Conservation (phyloP, 2,113 vertebrate species). For the Isichthys henryi region DNA sequence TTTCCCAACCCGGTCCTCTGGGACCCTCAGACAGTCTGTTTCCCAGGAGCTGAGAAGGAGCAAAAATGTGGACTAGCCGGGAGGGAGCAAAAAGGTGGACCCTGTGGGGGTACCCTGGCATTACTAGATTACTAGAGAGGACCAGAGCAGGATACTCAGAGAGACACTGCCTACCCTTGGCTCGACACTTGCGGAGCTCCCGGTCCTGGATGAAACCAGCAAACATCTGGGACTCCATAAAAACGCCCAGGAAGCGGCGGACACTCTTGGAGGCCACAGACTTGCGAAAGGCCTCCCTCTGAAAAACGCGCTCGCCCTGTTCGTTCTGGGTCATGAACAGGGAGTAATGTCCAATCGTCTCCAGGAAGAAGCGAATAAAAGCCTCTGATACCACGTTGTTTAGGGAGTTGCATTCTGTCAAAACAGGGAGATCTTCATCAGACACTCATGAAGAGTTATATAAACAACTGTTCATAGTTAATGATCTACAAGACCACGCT, state of each 20-base stretch:
- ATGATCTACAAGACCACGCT: neutral
- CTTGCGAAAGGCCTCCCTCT: constrained; percentile 94
- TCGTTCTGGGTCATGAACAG: constrained; percentile 91
- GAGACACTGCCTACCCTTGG: neutral
- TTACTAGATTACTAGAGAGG: neutral
- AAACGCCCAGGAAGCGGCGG: constrained; percentile 94
- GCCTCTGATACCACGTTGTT: constrained; percentile 94
- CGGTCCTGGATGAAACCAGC: constrained; percentile 97
- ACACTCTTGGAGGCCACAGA: constrained; percentile 96
- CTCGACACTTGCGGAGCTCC: constrained; percentile 19
- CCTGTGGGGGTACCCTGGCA: neutral
- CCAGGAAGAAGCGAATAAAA: constrained; percentile 98
- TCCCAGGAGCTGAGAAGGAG: neutral
- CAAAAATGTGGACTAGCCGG: too few relatives aligned
- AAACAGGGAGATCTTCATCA: constrained; percentile 21
- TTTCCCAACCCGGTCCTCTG: neutral
- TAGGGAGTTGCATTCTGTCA: constrained; percentile 85
- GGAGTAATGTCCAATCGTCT: constrained; percentile 94
- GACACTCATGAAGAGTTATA: neutral
- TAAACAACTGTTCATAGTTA: neutral
- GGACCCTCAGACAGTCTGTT: neutral
- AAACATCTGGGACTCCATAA: constrained; percentile 99
- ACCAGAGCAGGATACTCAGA: neutral
- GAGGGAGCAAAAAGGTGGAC: neutral
- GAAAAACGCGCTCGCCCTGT: constrained; percentile 83